phyloP scores from a whole-genome alignment of 2,113 vertebrate species.

The Cettia cetti region DNA sequence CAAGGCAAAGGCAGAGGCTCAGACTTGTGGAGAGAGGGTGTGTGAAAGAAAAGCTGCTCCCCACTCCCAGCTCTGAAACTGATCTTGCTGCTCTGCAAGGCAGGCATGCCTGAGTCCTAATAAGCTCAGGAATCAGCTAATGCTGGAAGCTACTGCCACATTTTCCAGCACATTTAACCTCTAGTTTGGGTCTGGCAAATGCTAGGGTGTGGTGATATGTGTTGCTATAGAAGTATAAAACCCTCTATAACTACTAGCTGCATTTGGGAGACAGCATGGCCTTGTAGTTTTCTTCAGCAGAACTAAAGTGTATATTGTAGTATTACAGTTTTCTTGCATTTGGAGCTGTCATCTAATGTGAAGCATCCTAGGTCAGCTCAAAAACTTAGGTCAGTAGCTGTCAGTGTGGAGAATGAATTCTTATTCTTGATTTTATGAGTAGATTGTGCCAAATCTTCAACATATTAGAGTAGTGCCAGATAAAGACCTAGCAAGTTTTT shows the following conservation, averaged over 20 bases:
- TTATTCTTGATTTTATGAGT: background rate
- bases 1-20: conserved; percentile 14
- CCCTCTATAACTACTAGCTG: background rate
- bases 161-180: conserved; percentile 4
- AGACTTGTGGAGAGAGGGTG: background rate
- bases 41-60: background rate
- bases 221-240: background rate
- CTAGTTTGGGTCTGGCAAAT: background rate
- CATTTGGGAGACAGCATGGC: background rate
- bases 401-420: background rate
- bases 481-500: background rate
- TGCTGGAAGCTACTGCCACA: background rate
- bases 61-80: background rate
- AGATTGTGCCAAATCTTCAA: conserved; percentile 13
- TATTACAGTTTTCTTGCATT: background rate
- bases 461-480: background rate
- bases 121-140: background rate
- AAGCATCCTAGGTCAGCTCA: conserved; percentile 6
- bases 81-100: background rate
- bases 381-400: background rate
- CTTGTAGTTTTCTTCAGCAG: background rate
- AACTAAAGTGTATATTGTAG: background rate
- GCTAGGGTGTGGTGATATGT: background rate
- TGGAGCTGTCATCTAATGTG: background rate
- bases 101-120: background rate